A percentile compares a stretch with the other conserved stretches of the same genome.
These are phyloP conservation scores for Pygoscelis adeliae DNA, from an alignment of 2,113 vertebrate genomes.

Conservation along the genomic window DNA sequence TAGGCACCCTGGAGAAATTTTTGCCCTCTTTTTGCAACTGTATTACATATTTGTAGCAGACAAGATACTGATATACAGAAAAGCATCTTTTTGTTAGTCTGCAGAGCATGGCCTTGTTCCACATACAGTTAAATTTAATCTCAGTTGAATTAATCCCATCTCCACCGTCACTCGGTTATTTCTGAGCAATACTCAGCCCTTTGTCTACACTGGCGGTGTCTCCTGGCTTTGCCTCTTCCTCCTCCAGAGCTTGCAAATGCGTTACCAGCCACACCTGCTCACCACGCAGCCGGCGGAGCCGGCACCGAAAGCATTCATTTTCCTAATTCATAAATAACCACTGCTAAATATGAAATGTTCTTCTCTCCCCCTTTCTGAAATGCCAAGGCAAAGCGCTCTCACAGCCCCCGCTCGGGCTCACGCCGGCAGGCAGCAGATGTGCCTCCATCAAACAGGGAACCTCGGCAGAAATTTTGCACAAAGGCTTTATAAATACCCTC, in stretches of 20 bases:
- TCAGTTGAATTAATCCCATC: neutral
- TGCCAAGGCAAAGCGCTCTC: neutral
- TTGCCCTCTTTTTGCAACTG: neutral
- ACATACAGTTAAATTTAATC: neutral
- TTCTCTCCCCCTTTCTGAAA: neutral
- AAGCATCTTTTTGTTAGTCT: neutral
- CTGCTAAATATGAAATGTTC: neutral
- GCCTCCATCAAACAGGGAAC: neutral
- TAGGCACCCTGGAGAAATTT: neutral
- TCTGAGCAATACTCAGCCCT: neutral
- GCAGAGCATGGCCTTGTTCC: neutral
- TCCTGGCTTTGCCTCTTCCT: neutral
- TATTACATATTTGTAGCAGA: neutral
- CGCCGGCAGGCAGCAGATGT: neutral
- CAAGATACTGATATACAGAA: neutral
- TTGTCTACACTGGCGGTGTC: accelerated
- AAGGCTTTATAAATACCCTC: too few relatives aligned
- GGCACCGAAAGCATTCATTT: neutral
- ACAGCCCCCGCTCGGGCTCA: neutral
- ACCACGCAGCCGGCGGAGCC: neutral
- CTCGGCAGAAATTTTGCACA: neutral
- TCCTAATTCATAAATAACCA: neutral
- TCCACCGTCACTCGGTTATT: neutral
- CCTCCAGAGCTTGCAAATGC: neutral
- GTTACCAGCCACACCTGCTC: neutral